phyloP scores from a whole-genome alignment of 2,113 vertebrate species.

The Bucco capensis region DNA sequence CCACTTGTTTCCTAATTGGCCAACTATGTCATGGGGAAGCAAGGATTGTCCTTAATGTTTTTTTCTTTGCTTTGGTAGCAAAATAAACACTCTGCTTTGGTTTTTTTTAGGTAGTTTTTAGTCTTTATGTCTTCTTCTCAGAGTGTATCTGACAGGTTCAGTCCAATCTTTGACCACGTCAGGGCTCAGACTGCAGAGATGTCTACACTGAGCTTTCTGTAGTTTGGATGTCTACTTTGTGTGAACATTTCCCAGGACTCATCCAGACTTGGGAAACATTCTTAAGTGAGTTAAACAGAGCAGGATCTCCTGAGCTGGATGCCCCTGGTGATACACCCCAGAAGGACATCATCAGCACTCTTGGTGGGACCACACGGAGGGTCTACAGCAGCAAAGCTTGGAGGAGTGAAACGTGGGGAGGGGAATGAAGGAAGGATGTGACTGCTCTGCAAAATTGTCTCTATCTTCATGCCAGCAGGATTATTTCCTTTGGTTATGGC shows the following conservation, averaged over 20 bases:
- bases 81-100: background rate
- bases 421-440: background rate
- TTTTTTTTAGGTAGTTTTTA: background rate
- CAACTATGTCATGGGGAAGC: background rate
- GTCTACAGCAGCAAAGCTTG: background rate
- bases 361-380: background rate
- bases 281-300: background rate
- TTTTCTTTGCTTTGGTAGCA: background rate
- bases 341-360: background rate
- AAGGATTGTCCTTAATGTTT: background rate
- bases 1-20: background rate
- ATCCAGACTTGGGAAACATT: background rate
- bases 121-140: background rate
- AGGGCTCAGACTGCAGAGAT: background rate
- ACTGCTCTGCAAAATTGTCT: background rate
- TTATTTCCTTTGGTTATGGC: background rate
- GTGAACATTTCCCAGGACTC: background rate
- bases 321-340: background rate
- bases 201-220: background rate
- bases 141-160: background rate
- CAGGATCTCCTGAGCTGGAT: background rate
- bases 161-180: fast-evolving
- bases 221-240: background rate
- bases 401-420: fast-evolving
- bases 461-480: background rate